A percentile compares a stretch with the other conserved stretches of the same genome.
Conservation (phyloP, 2,888 invertebrate species). For the Crioceris asparagi region DNA sequence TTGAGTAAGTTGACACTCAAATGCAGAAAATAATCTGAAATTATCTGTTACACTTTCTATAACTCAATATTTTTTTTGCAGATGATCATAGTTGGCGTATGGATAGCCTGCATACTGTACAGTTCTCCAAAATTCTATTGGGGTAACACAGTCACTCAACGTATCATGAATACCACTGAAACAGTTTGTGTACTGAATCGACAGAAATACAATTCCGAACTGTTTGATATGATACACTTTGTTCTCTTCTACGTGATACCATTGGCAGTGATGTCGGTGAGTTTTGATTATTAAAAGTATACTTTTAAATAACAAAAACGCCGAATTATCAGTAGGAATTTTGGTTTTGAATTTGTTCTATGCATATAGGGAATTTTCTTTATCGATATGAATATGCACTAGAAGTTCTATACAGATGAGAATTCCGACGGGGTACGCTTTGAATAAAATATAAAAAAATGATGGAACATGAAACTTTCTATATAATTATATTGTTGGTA, state of each 20-base stretch:
- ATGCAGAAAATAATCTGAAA: too few relatives aligned
- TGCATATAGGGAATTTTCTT: too few relatives aligned
- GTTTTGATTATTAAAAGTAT: constrained; percentile 32
- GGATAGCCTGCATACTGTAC: constrained; percentile 73
- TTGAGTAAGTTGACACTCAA: too few relatives aligned
- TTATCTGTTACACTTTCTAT: not conserved
- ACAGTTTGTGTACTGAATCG: constrained; percentile 66
- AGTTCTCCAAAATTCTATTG: constrained; percentile 77
- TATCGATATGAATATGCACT: too few relatives aligned
- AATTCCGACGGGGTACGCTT: too few relatives aligned
- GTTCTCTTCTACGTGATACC: constrained; percentile 74
- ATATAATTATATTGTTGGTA: too few relatives aligned
- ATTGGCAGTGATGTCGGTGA: constrained; percentile 66
- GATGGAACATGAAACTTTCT: too few relatives aligned
- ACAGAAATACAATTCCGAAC: constrained; percentile 65
- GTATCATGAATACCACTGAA: constrained; percentile 45
- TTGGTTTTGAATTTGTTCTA: too few relatives aligned
- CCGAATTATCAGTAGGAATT: too few relatives aligned
- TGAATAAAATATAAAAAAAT: too few relatives aligned
- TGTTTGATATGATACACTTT: constrained; percentile 73
- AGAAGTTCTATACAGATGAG: too few relatives aligned
- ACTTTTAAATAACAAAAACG: too few relatives aligned
- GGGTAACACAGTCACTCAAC: constrained; percentile 61
- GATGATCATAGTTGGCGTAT: constrained; percentile 68
- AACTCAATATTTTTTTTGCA: constrained; percentile 32